phyloP scores from a whole-genome alignment of 2,888 invertebrate genomes.

The Laothoe populi region DNA sequence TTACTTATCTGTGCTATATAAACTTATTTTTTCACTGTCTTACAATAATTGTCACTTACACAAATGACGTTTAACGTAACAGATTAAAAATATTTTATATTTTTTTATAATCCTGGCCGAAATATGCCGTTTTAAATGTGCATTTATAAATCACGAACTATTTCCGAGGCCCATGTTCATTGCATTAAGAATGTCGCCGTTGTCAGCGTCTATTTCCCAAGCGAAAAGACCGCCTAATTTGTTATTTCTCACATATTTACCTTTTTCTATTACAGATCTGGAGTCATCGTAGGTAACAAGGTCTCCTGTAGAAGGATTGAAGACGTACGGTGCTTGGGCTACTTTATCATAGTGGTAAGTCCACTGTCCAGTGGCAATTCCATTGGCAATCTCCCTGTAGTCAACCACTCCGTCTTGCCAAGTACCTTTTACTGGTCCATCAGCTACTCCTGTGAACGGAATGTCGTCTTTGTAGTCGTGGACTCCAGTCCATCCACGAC shows the following conservation, averaged over 20 bases:
- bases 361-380: slow-evolving; percentile 74
- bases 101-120: slow-evolving; percentile 2
- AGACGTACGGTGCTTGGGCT: slow-evolving; percentile 79
- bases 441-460: slow-evolving; percentile 76
- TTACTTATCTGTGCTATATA: slow-evolving; percentile 17
- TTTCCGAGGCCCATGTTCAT: slow-evolving; percentile 81
- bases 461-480: slow-evolving; percentile 64
- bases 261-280: slow-evolving; percentile 76
- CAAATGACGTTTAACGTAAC: background rate
- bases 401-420: slow-evolving; percentile 82
- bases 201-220: slow-evolving; percentile 80
- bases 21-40: slow-evolving; percentile 2
- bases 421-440: slow-evolving; percentile 76
- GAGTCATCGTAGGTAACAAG: slow-evolving; percentile 77
- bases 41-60: slow-evolving; percentile 1
- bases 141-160: slow-evolving; percentile 41
- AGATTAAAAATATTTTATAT: slow-evolving; percentile 18
- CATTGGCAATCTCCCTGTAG: slow-evolving; percentile 75
- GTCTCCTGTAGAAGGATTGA: slow-evolving; percentile 71
- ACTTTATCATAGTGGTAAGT: slow-evolving; percentile 76
- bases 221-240: slow-evolving; percentile 77
- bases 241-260: slow-evolving; percentile 77
- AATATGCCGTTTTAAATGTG: slow-evolving; percentile 12
- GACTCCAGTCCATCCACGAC: slow-evolving; percentile 79
- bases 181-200: slow-evolving; percentile 76